Conservation (phyloP, 2,113 vertebrate genomes). For the Murina feae region DNA sequence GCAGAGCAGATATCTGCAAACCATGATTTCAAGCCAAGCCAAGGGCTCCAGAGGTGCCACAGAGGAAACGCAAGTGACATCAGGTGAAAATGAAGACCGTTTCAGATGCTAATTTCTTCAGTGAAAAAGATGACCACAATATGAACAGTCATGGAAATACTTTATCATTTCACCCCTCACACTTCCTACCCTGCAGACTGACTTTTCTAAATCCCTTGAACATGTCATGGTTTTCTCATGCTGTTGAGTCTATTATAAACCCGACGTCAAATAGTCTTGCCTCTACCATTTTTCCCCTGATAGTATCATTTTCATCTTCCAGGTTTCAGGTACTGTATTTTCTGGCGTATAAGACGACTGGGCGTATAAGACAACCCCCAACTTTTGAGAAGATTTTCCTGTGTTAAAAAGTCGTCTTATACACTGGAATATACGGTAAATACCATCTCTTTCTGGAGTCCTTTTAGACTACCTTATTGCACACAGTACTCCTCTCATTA, state of each 20-base stretch:
- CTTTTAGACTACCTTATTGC: neutral
- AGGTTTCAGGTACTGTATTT: neutral
- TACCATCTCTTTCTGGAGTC: neutral
- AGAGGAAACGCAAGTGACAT: neutral
- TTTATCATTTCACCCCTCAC: neutral
- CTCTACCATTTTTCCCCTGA: neutral
- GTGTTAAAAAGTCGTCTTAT: too few relatives aligned
- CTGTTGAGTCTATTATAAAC: neutral
- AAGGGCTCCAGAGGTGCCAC: neutral
- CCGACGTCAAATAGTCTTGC: neutral
- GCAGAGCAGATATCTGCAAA: neutral
- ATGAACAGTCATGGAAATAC: neutral
- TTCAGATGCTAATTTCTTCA: neutral
- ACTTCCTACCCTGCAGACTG: neutral
- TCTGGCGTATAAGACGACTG: too few relatives aligned
- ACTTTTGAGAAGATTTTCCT: too few relatives aligned
- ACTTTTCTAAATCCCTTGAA: neutral
- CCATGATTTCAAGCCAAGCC: neutral
- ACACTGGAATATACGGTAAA: too few relatives aligned
- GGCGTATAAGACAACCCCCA: too few relatives aligned
- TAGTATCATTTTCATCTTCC: neutral
- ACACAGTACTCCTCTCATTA: neutral
- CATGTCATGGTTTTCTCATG: neutral
- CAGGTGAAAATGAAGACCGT: neutral
- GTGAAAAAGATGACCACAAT: neutral